These are phyloP conservation scores for Lacerta bilineata DNA, from an alignment of 2,797 vertebrate species.

Conservation along the genomic window DNA sequence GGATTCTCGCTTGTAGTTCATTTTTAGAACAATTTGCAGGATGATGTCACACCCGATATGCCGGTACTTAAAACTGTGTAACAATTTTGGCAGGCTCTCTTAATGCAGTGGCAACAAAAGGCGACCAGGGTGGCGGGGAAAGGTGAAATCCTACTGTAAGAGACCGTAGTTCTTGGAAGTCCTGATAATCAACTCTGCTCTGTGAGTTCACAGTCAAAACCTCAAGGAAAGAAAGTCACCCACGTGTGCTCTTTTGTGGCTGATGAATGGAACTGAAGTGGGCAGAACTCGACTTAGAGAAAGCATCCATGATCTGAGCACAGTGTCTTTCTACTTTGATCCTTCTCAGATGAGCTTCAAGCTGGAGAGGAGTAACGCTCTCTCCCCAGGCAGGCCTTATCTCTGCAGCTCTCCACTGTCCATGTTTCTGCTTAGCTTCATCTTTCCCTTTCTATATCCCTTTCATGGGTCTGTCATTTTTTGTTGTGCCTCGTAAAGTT, in stretches of 20 bases:
- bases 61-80: not conserved
- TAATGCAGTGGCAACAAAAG: constrained; percentile 13
- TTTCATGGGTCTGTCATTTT: not conserved
- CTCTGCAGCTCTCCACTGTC: too few relatives aligned
- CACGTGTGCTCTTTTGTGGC: not conserved
- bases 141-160: constrained; percentile 20
- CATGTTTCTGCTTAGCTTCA: not conserved
- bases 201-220: not conserved
- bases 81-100: constrained; percentile 17
- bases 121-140: not conserved
- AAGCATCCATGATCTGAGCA: rapidly evolving
- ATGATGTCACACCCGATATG: not conserved
- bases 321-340: not conserved
- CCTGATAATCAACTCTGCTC: constrained; percentile 8
- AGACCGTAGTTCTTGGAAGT: not conserved
- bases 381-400: not conserved
- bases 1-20: constrained; percentile 29
- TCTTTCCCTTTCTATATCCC: not conserved
- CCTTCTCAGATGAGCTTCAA: not conserved
- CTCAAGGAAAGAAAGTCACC: constrained; percentile 1
- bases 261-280: not conserved
- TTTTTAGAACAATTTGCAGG: not conserved
- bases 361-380: not conserved
- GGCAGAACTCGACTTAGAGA: not conserved
- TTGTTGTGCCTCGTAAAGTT: not conserved